phyloP scores from a whole-genome alignment of 2,113 vertebrate species.

The Rhynchomys soricoides region DNA sequence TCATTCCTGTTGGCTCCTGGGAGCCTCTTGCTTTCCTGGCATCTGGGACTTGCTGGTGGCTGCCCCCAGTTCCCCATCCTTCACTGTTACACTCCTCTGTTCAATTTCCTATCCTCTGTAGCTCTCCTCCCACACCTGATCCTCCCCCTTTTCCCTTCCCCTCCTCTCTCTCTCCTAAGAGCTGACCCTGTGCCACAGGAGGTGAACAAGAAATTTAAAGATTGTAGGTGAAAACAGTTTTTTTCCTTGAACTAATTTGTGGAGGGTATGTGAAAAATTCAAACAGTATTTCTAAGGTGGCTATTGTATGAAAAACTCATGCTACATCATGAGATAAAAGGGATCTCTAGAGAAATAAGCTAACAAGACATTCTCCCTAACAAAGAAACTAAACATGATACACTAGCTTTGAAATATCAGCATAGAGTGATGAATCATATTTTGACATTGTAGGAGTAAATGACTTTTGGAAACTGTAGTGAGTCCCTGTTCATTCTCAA shows the following conservation, averaged over 20 bases:
- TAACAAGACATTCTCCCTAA: conserved; percentile 55
- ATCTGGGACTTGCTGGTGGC: no score
- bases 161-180: no score
- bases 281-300: conserved; percentile 27
- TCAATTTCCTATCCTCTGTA: no score
- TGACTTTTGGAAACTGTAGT: conserved; percentile 63
- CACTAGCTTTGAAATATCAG: conserved; percentile 69
- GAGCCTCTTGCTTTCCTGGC: no score
- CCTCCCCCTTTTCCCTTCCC: no score
- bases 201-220: background rate
- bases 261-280: conserved; percentile 41
- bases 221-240: conserved; percentile 42
- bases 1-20: no score
- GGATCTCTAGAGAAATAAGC: conserved; percentile 51
- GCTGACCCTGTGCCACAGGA: no score
- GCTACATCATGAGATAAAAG: conserved; percentile 60
- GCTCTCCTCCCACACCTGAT: no score
- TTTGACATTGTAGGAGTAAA: conserved; percentile 70
- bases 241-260: conserved; percentile 49
- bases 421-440: conserved; percentile 65
- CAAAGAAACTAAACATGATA: conserved; percentile 60
- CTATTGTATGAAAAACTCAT: conserved; percentile 23
- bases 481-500: conserved; percentile 48
- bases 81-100: no score
- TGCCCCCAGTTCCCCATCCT: no score